A percentile compares a stretch with the other conserved stretches of the same genome.
Conservation (phyloP, 2,113 vertebrate species). For the Microcebus griseorufus region DNA sequence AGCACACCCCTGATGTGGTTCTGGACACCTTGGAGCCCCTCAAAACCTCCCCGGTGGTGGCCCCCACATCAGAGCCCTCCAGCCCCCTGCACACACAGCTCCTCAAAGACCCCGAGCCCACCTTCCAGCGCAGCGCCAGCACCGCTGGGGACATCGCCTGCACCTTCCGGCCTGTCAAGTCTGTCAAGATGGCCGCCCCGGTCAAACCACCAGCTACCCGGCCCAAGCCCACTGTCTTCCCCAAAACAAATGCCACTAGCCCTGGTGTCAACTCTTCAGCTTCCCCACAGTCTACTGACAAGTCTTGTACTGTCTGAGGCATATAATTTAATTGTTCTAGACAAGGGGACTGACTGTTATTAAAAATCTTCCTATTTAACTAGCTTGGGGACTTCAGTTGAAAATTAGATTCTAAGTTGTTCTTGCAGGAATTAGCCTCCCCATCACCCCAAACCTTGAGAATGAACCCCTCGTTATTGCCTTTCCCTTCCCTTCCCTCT, state of each 20-base stretch:
- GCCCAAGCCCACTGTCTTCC: conserved; percentile 95
- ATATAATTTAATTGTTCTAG: conserved; percentile 57
- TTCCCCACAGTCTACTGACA: conserved; percentile 93
- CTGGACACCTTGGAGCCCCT: conserved; percentile 98
- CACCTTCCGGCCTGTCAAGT: conserved; percentile 93
- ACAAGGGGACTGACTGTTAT: conserved; percentile 55
- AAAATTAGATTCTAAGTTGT: conserved; percentile 77
- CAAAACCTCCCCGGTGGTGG: conserved; percentile 88
- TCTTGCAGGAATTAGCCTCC: conserved; percentile 71
- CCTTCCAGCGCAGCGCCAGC: conserved; percentile 96
- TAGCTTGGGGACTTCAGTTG: conserved; percentile 71
- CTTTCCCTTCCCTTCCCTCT: neutral
- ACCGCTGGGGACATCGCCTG: conserved; percentile 95
- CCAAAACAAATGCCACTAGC: conserved; percentile 88
- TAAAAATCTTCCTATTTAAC: conserved; percentile 76
- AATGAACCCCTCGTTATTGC: conserved; percentile 58
- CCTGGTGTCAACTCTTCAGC: conserved; percentile 90
- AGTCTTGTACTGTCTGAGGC: conserved; percentile 95
- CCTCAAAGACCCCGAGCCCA: conserved; percentile 89
- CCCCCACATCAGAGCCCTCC: conserved; percentile 95
- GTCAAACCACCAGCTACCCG: conserved; percentile 94
- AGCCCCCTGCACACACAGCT: conserved; percentile 97
- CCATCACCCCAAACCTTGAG: conserved; percentile 48
- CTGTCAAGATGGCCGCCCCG: conserved; percentile 86
- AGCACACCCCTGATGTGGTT: conserved; percentile 96